Evolutionary conservation across 2,888 invertebrate species (phyloP), one percentile per base, ranked within the genome.

Genomic region (Lochmaea capreae): DNA sequence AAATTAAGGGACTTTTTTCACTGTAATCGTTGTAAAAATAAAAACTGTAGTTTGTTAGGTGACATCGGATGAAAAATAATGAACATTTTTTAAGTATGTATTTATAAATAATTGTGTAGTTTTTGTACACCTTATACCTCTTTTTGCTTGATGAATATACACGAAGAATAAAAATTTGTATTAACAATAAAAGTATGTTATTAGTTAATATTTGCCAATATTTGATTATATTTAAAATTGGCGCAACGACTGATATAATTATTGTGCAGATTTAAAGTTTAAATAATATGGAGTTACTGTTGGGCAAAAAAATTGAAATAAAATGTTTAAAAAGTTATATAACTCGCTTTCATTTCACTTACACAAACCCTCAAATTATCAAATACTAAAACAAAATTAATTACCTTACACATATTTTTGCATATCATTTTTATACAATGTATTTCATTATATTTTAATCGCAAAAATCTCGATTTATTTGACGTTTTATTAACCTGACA

Each of bases 231-330:
- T 63, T 62, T 39, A 39, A 39, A 63, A 63, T 39, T 63, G 62
- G 70, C 63, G 70, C 70, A 63, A 33, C 70, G 70, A 70, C 70
- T 70, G 70, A 70, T 70, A 62, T 69, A 62, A 69, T 62, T 57
- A 63, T 63, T 70, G 70, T 70, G 70, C 69, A 42, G 61, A 49
- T 62, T 69, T 12, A 62, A 26, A 54, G 14, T 54, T 67, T 12
- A 57, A 33, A 39, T 18, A 18, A 54, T 54, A 61, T 61, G 61
- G 61, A 61, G 61, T 61, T 61, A 61, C 16, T 61, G 61, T 61
- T 61, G 61, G 61, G 61, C 61, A 39, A 61, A 18, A n/a, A 39
- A 39, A 39, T 39, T 39, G 39, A 61, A 61, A 61, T 61, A 61
- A 61, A 61, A n/a, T 61, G 39, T 61, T 61, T 39, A 33, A 39